Evolutionary conservation across 2,113 vertebrate species (phyloP), one percentile per base, ranked within the genome.

Genomic region (Odobenus rosmarus): DNA sequence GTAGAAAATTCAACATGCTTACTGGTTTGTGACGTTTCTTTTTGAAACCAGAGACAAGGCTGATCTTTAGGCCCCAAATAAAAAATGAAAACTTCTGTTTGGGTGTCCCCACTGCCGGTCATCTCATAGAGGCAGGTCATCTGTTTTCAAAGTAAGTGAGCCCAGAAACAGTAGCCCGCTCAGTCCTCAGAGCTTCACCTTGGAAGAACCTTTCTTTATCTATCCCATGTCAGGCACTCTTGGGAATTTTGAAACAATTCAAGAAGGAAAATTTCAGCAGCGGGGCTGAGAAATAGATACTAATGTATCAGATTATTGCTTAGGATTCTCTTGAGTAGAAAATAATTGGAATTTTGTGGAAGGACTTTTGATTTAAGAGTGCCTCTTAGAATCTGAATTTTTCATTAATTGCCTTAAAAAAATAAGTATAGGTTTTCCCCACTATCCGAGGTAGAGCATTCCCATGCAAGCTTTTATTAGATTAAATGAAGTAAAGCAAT

Each of bases 381-480:
- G 55, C 2, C 42, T 81, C 12, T 64, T 82, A 93, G 67, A 93
- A 74, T 74, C 21, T 69, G 42, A 91, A 89, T 71, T 92, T 93
- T 91, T 84, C 62, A 71, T 7, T 94, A 49, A 74, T 14, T 69
- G 51, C 13, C 59, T 88, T 80, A 36, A 49, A 51, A 88, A 84
- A 93, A 76, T 53, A 93, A 76, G 76, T 81, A 79, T 31, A 79
- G 49, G 9, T n/a, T 79, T 16, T 21, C 31, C 76, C 49, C 31
- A 1, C 49, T 33, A 21, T 21, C 49, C 0, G 4, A 23, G 19
- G 18, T 79, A 21, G 49, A 51, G 16, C 0, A 0, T 33, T 79
- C 46, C 49, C 46, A 19, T 21, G 28, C 19, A 16, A 53, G 49
- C 15, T 79, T 79, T 53, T 33, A 10, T 53, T 53, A 53, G 31